phyloP scores from a whole-genome alignment of 2,888 invertebrate genomes.

The Synanthedon formicaeformis region DNA sequence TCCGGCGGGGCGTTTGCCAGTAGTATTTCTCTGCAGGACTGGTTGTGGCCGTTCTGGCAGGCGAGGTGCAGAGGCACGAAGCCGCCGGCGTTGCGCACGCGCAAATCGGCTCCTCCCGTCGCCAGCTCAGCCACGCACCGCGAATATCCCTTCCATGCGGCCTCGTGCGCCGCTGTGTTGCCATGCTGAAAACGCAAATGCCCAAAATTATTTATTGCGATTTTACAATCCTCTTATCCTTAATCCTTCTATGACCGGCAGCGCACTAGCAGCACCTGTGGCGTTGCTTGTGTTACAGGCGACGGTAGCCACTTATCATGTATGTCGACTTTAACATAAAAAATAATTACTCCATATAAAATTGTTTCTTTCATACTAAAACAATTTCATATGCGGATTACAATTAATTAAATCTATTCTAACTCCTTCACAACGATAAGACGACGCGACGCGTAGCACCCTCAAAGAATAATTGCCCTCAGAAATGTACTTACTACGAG shows the following conservation, averaged over 20 bases:
- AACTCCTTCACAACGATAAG: too few relatives aligned
- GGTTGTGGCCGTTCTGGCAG: slow-evolving; percentile 97
- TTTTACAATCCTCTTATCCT: background rate
- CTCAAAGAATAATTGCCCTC: too few relatives aligned
- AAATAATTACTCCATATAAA: too few relatives aligned
- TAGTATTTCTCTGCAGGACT: slow-evolving; percentile 88
- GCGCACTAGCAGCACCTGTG: too few relatives aligned
- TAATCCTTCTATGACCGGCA: too few relatives aligned
- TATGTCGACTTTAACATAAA: too few relatives aligned
- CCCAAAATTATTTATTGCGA: background rate
- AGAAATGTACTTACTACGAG: slow-evolving; percentile 70
- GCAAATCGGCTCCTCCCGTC: slow-evolving; percentile 71
- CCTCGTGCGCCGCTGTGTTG: slow-evolving; percentile 94
- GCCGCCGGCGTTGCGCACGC: slow-evolving; percentile 84
- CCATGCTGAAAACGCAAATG: slow-evolving; percentile 76
- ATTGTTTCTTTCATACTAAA: background rate
- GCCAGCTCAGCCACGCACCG: slow-evolving; percentile 82
- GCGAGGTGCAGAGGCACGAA: slow-evolving; percentile 95
- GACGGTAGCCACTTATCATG: too few relatives aligned
- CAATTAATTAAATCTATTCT: background rate
- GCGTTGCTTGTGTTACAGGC: too few relatives aligned
- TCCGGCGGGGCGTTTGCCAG: slow-evolving; percentile 90
- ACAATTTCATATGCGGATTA: background rate
- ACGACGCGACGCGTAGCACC: too few relatives aligned
- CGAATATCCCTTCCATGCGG: slow-evolving; percentile 95